These are phyloP conservation scores for Cygnus atratus DNA, from an alignment of 2,113 vertebrate species.

Conservation along the genomic window DNA sequence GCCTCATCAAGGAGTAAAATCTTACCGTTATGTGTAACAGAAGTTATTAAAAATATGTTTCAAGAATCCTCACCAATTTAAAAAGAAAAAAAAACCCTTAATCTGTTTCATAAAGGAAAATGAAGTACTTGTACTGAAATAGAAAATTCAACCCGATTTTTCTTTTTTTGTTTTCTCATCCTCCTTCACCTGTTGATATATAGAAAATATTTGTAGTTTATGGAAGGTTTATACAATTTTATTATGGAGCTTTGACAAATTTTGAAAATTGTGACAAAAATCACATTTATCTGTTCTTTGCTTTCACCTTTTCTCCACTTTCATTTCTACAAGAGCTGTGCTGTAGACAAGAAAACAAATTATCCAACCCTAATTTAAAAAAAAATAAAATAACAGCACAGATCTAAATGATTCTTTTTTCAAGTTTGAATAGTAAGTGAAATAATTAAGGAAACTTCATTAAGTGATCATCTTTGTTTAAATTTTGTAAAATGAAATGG, in stretches of 20 bases:
- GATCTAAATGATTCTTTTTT: not conserved
- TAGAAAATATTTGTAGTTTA: not conserved
- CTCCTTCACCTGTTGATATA: constrained; percentile 36
- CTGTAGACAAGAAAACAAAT: not conserved
- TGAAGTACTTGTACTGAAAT: not conserved
- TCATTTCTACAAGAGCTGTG: not conserved
- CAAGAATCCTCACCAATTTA: not conserved
- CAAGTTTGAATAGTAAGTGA: not conserved
- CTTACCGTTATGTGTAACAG: not conserved
- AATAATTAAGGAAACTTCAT: not conserved
- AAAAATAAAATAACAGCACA: not conserved
- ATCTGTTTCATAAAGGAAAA: not conserved
- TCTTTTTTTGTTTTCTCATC: not conserved
- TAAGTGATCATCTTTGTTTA: not conserved
- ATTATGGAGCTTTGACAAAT: not conserved
- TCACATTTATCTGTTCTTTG: not conserved
- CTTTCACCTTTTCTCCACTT: not conserved
- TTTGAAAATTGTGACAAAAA: not conserved
- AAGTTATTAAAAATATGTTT: not conserved
- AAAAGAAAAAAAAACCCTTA: not conserved
- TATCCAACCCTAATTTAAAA: not conserved
- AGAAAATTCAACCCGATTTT: not conserved
- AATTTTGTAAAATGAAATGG: not conserved
- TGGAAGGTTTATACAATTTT: not conserved
- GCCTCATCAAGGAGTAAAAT: not conserved